Evolutionary conservation across 2,113 vertebrate species (phyloP), one percentile per base, ranked within the genome.

Genomic region (Phalacrocorax pelagicus): DNA sequence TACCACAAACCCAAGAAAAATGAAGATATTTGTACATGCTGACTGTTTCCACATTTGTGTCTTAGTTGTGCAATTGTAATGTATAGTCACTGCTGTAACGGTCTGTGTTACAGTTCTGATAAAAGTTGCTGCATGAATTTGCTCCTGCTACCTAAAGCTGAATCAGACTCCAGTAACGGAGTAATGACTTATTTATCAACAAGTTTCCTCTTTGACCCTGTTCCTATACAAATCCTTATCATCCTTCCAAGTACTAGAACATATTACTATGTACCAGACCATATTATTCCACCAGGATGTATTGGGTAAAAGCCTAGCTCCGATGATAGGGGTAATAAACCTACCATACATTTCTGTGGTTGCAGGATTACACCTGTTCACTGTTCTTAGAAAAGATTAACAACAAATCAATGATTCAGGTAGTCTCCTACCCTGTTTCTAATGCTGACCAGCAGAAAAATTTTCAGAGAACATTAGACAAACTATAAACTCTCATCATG

Each of bases 1-100:
- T 84, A 92, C 16, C 38, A 81, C 77, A 81, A 86, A 74, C 30
- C 40, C 65, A 86, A 81, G 80, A 90, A 90, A 95, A 91, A 94
- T 75, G 26, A 74, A 81, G 80, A 74, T 18, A 59, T 86, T 84
- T 94, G 72, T 78, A 90, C 65, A 46, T 34, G 62, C n/a, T 69
- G 74, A 52, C 86, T 86, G 54, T 38, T 91, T 75, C 57, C 88
- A 91, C 52, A 42, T 81, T 78, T 78, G 46, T 78, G 40, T 86
- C 88, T 91, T 84, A 65, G 63, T 46, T 84, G 61, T 91, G 57
- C 57, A 87, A 72, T 46, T 69, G 72, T 94, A 84, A 77, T 55
- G 66, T 62, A 81, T 84, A 36, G 36, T 92, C 73, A 88, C 88
- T 88, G 67, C 40, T 57, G 36, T 57, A 85, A 71, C 38, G 85